Percentiles rank a stretch among this genome's conserved stretches.
Evolutionary conservation across 2,113 vertebrate species (phyloP).

Genomic region (Sclerurus mexicanus): DNA sequence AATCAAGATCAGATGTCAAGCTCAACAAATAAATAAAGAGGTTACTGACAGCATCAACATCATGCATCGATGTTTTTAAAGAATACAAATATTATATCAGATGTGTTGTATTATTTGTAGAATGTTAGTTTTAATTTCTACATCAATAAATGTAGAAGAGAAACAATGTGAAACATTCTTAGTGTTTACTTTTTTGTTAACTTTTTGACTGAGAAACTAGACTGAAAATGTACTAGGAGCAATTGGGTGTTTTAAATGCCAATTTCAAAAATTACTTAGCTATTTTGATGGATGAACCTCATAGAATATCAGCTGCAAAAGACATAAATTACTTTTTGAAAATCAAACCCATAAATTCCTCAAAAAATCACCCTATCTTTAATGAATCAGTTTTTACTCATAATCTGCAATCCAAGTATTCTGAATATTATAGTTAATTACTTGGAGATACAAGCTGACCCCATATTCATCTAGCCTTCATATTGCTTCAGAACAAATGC

Average conservation of each 20-base stretch:
- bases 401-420: neutral
- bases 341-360: neutral
- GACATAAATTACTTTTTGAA: neutral
- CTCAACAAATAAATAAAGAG: neutral
- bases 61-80: neutral
- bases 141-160: neutral
- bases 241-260: neutral
- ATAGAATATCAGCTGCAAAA: neutral
- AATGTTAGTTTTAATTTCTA: neutral
- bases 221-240: neutral
- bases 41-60: neutral
- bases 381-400: neutral
- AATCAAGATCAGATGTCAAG: neutral
- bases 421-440: neutral
- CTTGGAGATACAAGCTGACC: neutral
- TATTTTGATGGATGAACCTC: neutral
- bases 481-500: neutral
- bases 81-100: neutral
- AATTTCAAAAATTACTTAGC: neutral
- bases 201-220: neutral
- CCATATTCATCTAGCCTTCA: neutral
- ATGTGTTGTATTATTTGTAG: neutral
- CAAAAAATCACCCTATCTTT: neutral
- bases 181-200: neutral
- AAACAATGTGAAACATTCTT: neutral